Base-by-base conservation (phyloP, 2,888 invertebrate species). In the Suillia variegata region DNA sequence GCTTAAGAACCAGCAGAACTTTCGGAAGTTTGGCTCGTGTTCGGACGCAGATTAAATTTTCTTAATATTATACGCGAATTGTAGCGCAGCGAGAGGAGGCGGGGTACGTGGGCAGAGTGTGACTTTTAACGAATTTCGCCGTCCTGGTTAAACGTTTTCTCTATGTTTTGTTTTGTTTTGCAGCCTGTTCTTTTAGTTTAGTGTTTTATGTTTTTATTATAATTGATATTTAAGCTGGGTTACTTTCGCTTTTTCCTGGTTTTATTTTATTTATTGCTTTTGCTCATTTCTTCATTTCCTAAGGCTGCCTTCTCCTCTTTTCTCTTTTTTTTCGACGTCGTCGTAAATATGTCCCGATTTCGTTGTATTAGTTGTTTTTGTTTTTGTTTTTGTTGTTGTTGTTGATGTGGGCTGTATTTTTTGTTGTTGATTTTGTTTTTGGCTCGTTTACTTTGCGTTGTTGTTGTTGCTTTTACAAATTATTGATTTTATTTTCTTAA, bases 401-500 rank as follows among this genome's bases (percentile, higher is more conserved):
- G 56, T 61, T 64, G 63, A 38, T 54, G 33, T 59, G 26, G 42
- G 57, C 31, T 15, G 50, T 26, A 47, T 53, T 59, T 49, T 45
- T 60, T 61, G 62, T 61, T 52, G 61, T 53, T 56, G 61, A 24
- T 62, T 62, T 63, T 63, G 59, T 56, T 61, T 56, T 61, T 64
- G 63, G 59, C 60, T 67, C 56, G 62, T 49, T 61, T 64, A 62
- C 20, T 47, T 60, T 54, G 54, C 56, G 6, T n/a, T n/a, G 6
- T 38, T 38, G 6, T 38, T 38, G 38, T 38, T 38, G 38, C n/a
- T 38, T 60, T 51, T 62, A 61, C 51, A 61, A 63, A 64, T 62
- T 68, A 68, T 68, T 62, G 68, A 68, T 68, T 68, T 68, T 68
- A 56, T 62, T 62, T 59, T 49, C 50, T 56, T 47, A 13, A 20